Evolutionary conservation across 1,140 invertebrate species (phyloP), one percentile per base, ranked within the genome.

Genomic region (Temnothorax longispinosus): DNA sequence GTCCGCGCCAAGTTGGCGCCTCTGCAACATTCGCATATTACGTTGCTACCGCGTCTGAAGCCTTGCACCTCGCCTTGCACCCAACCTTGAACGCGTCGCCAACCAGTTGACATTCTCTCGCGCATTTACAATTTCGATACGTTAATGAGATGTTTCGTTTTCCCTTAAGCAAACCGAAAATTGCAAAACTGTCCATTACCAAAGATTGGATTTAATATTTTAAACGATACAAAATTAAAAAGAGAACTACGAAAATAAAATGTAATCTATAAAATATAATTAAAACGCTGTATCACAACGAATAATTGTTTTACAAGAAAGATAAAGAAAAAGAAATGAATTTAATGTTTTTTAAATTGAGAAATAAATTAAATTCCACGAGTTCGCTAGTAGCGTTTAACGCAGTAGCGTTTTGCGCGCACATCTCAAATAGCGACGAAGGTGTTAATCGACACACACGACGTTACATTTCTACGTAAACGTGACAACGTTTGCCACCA

Each of bases 1-100:
- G 52, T 82, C 47, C 41, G 71, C 88, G 89, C 75, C 88, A 58
- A 35, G 67, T 89, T 85, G 88, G 86, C 80, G 88, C 88, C 89
- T 27, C n/a, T 35, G 27, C 44, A 69, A 80, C 58, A 54, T 80
- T 85, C 41, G 32, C 52, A 44, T 82, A 44, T 82, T 88, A 75
- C 67, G 1, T 58, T 47, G 47, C 54, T 72, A 60, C 18, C 27
- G 3, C 86, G 21, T 2, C 15, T 74, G 50, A 44, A 75, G 44
- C 52, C 80, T 50, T 84, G 69, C 58, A 65, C 10, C 5, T 38
- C 69, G 44, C 60, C 80, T 50, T 84, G 69, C 58, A 65, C 10
- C 5, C 50, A 85, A 76, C 88, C 88, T 89, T 89, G 88, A 89
- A 75, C 10, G 27, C 35, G 35, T 41, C 38, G 64, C 32, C 76